Percentiles rank a stretch among this genome's conserved stretches.
These are phyloP conservation scores for Hirudinaria manillensis DNA, from an alignment of 2,888 invertebrate genomes.

Conservation along the genomic window DNA sequence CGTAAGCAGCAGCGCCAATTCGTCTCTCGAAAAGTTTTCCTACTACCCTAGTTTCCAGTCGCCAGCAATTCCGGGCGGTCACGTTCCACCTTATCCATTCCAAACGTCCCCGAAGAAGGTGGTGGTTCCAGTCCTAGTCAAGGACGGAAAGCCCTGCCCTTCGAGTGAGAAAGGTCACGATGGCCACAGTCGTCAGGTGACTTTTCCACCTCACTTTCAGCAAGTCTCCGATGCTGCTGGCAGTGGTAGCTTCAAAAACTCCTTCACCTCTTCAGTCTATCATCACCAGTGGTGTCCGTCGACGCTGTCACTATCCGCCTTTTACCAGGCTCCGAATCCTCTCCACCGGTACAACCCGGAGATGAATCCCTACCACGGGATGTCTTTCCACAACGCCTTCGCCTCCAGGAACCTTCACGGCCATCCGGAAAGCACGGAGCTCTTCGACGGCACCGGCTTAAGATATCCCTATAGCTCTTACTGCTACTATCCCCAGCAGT, in stretches of 20 bases:
- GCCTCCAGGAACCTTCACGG: not conserved
- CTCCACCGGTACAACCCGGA: not conserved
- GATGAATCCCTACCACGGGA: not conserved
- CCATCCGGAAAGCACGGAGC: not conserved
- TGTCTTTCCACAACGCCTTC: not conserved
- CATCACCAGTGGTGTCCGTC: not conserved
- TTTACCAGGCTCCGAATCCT: not conserved
- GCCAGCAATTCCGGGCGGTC: not conserved
- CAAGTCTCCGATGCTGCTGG: not conserved
- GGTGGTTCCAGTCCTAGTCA: constrained; percentile 26
- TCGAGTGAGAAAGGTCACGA: not conserved
- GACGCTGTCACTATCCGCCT: not conserved
- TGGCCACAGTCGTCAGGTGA: not conserved
- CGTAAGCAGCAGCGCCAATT: not conserved
- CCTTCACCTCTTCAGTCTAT: not conserved
- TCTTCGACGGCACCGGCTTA: not conserved
- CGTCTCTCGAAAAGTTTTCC: not conserved
- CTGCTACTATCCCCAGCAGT: constrained; percentile 2
- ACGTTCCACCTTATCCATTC: not conserved
- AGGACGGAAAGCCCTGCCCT: constrained; percentile 23
- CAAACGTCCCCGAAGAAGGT: constrained; percentile 24
- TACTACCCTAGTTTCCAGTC: not conserved
- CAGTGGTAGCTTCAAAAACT: not conserved
- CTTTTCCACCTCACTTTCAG: not conserved
- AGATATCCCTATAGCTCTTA: not conserved